Conservation (phyloP, 2,888 invertebrate genomes). For the Barypeithes pellucidus region DNA sequence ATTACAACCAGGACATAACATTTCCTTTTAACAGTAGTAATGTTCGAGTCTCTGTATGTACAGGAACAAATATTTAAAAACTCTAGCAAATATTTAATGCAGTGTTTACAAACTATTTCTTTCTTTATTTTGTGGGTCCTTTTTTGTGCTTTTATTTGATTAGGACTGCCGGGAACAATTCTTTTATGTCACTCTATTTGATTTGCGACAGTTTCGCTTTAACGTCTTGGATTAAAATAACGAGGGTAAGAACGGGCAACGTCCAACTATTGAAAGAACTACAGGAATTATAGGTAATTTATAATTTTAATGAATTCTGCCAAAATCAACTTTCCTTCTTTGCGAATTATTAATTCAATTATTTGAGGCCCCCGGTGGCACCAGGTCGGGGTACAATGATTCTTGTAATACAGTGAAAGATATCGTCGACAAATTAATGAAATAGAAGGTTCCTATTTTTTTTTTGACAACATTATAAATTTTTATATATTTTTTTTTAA, state of each 20-base stretch:
- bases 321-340: no score
- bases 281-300: no score
- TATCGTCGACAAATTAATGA: no score
- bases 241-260: neutral
- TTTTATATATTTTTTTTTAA: no score
- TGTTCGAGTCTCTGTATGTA: constrained; percentile 29
- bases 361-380: no score
- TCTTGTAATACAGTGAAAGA: no score
- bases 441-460: no score
- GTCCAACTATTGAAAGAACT: no score
- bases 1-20: neutral
- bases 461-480: no score
- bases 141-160: constrained; percentile 50
- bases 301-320: no score
- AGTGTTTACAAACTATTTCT: constrained; percentile 48
- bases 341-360: no score
- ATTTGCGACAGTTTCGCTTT: constrained; percentile 41
- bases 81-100: constrained; percentile 39
- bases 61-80: constrained; percentile 53
- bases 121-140: constrained; percentile 37
- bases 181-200: constrained; percentile 33
- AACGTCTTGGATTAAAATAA: neutral
- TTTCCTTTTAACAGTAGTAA: constrained; percentile 34
- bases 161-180: constrained; percentile 38
- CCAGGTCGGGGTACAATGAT: no score